Conservation (phyloP, 2,113 vertebrate species). For the Colius striatus region DNA sequence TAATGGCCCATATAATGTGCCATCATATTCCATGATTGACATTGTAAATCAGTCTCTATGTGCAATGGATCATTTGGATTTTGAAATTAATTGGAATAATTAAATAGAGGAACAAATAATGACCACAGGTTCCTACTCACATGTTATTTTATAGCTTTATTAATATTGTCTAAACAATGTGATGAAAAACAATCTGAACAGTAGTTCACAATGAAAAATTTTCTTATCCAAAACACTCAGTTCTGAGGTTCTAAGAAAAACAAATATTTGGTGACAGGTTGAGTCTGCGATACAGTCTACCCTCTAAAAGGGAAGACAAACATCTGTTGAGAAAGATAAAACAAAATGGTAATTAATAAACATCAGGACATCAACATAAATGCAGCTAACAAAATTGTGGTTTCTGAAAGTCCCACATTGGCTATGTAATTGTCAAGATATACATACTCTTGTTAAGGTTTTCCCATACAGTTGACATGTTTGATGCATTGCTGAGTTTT, state of each 20-base stretch:
- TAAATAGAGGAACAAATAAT: neutral
- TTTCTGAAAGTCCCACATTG: conserved; percentile 14
- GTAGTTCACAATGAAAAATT: neutral
- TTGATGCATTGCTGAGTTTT: neutral
- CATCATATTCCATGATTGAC: neutral
- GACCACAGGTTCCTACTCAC: neutral
- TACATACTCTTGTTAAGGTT: neutral
- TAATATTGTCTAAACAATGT: neutral
- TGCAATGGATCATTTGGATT: neutral
- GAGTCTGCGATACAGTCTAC: neutral
- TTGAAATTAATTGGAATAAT: neutral
- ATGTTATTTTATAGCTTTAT: neutral
- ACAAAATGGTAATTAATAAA: conserved; percentile 36
- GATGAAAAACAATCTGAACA: neutral
- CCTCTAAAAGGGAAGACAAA: conserved; percentile 45
- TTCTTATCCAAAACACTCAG: conserved; percentile 7
- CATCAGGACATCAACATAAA: neutral
- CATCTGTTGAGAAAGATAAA: conserved; percentile 57
- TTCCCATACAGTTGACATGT: neutral
- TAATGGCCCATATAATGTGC: neutral
- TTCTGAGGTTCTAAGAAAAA: conserved; percentile 40
- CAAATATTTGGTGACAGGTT: conserved; percentile 49
- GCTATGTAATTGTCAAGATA: neutral
- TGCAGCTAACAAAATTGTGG: neutral
- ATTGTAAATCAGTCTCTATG: neutral